Evolutionary conservation across 2,888 invertebrate genomes (phyloP).

Genomic region (Ernsta delagoae): DNA sequence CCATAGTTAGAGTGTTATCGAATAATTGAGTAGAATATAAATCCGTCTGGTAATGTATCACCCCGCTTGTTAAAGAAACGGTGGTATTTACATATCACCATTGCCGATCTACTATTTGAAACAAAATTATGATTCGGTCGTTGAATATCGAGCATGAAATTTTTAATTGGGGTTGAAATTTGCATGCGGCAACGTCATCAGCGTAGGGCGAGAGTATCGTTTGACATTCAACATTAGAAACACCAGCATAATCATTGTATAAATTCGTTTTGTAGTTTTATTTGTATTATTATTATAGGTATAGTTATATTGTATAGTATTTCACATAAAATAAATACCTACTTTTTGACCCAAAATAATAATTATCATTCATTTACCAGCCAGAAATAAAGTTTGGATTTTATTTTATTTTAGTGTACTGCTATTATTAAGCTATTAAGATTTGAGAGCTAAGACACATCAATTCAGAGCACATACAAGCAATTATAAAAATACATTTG

Average conservation of each 20-base stretch:
- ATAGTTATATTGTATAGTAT: not conserved
- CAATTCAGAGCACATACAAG: not conserved
- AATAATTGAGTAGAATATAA: conserved; percentile 52
- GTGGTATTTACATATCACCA: conserved; percentile 37
- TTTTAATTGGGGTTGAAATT: conserved; percentile 56
- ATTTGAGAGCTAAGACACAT: not conserved
- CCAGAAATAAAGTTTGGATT: not conserved
- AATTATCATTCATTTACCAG: not conserved
- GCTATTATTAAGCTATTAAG: not conserved
- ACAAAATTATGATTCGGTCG: conserved; percentile 48
- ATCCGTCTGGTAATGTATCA: conserved; percentile 36
- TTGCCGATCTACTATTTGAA: conserved; percentile 45
- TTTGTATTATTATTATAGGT: conserved; percentile 3
- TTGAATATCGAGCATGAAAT: conserved; percentile 26
- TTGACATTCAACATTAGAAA: conserved; percentile 24
- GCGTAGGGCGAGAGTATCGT: conserved; percentile 26
- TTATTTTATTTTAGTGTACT: too few relatives aligned
- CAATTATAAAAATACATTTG: not conserved
- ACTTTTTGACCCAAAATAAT: too few relatives aligned
- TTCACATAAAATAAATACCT: not conserved
- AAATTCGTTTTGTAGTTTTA: conserved; percentile 24
- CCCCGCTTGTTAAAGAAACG: conserved; percentile 28
- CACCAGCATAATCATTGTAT: conserved; percentile 35
- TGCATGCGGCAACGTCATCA: conserved; percentile 58
- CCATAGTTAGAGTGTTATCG: conserved; percentile 59